Evolutionary conservation across 2,888 invertebrate species (phyloP).

Genomic region (Ornithoptera priamus): DNA sequence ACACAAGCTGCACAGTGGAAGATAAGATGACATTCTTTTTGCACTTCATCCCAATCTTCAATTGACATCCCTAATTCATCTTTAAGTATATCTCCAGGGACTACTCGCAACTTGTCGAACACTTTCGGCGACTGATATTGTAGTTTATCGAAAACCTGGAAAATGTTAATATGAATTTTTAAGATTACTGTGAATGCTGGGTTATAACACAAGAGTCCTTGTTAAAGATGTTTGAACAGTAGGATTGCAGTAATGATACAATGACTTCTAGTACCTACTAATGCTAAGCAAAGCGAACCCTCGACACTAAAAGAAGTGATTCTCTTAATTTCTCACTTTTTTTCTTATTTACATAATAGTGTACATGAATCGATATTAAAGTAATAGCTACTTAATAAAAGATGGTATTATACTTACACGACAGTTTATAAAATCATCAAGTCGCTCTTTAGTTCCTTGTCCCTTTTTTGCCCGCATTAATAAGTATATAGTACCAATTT

Average conservation of each 20-base stretch:
- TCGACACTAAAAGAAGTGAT: too few species aligned
- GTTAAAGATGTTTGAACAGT: too few species aligned
- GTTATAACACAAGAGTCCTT: too few species aligned
- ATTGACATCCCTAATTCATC: constrained; percentile 81
- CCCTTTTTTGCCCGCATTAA: constrained; percentile 87
- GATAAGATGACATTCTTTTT: constrained; percentile 83
- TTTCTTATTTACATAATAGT: not conserved
- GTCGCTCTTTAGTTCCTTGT: constrained; percentile 79
- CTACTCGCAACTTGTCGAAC: constrained; percentile 82
- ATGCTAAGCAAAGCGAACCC: too few species aligned
- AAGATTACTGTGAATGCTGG: too few species aligned
- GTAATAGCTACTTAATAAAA: not conserved
- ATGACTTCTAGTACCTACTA: too few species aligned
- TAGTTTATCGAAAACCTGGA: constrained; percentile 78
- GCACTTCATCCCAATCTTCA: constrained; percentile 79
- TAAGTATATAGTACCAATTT: constrained; percentile 83
- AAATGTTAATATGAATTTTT: not conserved
- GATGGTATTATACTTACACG: constrained; percentile 58
- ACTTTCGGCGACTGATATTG: constrained; percentile 77
- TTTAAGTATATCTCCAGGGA: constrained; percentile 83
- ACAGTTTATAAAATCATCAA: constrained; percentile 79
- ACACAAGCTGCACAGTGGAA: constrained; percentile 94
- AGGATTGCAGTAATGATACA: too few species aligned
- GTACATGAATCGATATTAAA: not conserved
- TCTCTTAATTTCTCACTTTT: not conserved